Evolutionary conservation across 2,888 invertebrate species (phyloP), one percentile per base, ranked within the genome.

Genomic region (Drosophila eohydei): DNA sequence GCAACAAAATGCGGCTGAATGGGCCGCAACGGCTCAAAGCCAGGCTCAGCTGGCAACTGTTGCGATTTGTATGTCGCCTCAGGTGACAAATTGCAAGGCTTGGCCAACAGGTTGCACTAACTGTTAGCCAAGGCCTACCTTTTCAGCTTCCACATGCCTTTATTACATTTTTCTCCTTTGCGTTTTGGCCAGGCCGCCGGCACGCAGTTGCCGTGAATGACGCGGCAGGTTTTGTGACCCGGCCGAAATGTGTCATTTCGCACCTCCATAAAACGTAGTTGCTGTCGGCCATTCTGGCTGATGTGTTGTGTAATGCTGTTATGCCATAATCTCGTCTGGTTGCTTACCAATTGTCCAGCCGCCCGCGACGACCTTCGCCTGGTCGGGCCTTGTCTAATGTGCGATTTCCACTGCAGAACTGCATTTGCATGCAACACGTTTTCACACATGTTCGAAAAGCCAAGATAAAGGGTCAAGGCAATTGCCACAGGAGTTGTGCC

Each of bases 211-310:
- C 41, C 52, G 58, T 84, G 78, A 85, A 88, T 88, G 86, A 88
- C 86, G 78, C 82, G 81, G 86, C 86, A 82, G 86, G 86, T 87
- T 85, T 71, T 54, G 69, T 74, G 76, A 64, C 71, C 73, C 56
- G 64, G 54, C 36, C 65, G 73, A 80, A 81, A 85, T 88, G 86
- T 88, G 88, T 66, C 77, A 88, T 88, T 87, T 87, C 88, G 88
- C 86, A 87, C 86, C 82, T 86, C 40, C 83, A 87, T 87, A 87
- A 88, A 86, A 71, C 58, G 68, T 43, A 28, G 65, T 44, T 66
- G 51, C 26, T 38, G 52, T 52, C 38, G 38, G 40, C 38, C 21
- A 40, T 54, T 40, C 28, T 50, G 65, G 69, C 68, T 54, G 36
- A 51, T 21, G 28, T 36, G 30, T 61, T 66, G 71, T 62, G 44